A percentile compares a stretch with the other conserved stretches of the same genome.
Evolutionary conservation across 2,888 invertebrate genomes (phyloP).

Genomic region (Drosophila melanosoma): DNA sequence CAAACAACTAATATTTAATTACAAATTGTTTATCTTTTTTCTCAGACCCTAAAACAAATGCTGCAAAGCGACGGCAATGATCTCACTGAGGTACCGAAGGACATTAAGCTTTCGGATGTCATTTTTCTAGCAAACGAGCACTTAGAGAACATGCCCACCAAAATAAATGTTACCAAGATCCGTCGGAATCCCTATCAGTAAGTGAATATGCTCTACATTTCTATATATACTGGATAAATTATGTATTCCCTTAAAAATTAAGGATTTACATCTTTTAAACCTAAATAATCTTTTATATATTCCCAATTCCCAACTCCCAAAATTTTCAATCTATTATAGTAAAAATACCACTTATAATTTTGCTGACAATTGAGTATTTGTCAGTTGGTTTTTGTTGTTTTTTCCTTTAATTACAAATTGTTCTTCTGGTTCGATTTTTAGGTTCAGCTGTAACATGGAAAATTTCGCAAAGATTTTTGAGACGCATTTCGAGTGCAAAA

Average conservation of each 20-base stretch:
- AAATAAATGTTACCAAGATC: slow-evolving; percentile 63
- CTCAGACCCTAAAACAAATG: slow-evolving; percentile 64
- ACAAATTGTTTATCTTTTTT: background rate
- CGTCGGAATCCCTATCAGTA: slow-evolving; percentile 76
- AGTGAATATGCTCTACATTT: slow-evolving; percentile 23
- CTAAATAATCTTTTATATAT: background rate
- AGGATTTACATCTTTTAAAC: background rate
- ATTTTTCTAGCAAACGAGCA: slow-evolving; percentile 54
- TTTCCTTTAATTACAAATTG: background rate
- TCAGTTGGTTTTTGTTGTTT: background rate
- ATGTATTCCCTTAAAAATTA: background rate
- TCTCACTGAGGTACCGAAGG: slow-evolving; percentile 47
- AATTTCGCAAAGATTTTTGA: slow-evolving; percentile 22
- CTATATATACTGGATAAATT: background rate
- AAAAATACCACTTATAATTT: background rate
- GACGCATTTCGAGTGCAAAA: slow-evolving; percentile 36
- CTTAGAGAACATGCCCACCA: slow-evolving; percentile 73
- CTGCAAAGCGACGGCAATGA: slow-evolving; percentile 44
- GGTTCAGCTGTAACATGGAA: slow-evolving; percentile 12
- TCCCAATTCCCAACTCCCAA: background rate
- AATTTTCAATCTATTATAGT: background rate
- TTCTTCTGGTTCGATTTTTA: background rate
- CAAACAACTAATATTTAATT: background rate
- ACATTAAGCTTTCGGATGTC: slow-evolving; percentile 65
- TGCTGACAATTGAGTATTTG: background rate